phyloP scores from a whole-genome alignment of 2,888 invertebrate genomes.

The Lingula anatina region DNA sequence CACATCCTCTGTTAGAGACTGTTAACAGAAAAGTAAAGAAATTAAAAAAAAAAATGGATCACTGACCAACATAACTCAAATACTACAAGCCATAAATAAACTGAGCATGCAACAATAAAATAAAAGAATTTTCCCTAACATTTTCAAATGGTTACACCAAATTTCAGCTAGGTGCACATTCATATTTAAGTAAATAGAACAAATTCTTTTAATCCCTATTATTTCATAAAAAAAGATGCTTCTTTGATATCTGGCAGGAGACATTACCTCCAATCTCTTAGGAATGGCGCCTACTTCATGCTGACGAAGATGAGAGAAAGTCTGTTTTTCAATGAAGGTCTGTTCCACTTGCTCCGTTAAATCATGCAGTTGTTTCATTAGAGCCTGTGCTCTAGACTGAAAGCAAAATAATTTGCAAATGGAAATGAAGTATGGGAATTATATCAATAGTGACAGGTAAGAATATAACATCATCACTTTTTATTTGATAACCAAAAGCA shows the following conservation, averaged over 20 bases:
- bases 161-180: no score
- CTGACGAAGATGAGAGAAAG: slow-evolving; percentile 82
- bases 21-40: slow-evolving; percentile 20
- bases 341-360: slow-evolving; percentile 81
- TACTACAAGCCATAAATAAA: no score
- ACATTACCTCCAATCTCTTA: slow-evolving; percentile 73
- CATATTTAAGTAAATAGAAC: neutral
- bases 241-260: neutral
- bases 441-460: no score
- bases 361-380: slow-evolving; percentile 69
- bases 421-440: neutral
- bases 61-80: neutral
- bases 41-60: neutral
- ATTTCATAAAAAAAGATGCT: neutral
- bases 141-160: no score
- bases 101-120: no score
- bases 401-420: slow-evolving; percentile 9
- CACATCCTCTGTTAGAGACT: slow-evolving; percentile 87
- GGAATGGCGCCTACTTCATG: slow-evolving; percentile 89
- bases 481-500: neutral
- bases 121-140: no score
- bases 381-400: slow-evolving; percentile 70
- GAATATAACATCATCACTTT: neutral
- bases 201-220: slow-evolving; percentile 1
- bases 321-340: slow-evolving; percentile 79